Conservation (phyloP, 2,797 vertebrate species). For the Pangasius macronema region DNA sequence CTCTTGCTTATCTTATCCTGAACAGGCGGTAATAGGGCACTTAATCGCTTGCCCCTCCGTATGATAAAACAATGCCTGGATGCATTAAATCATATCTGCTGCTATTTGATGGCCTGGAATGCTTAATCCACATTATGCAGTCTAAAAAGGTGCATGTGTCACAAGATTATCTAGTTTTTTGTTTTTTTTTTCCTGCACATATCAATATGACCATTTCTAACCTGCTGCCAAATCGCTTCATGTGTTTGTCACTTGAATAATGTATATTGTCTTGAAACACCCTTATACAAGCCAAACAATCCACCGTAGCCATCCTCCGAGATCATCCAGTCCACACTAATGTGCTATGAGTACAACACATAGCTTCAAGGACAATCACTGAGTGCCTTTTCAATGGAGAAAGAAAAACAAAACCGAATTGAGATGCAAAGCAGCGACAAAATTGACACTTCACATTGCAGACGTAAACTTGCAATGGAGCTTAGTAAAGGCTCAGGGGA, state of each 20-base stretch:
- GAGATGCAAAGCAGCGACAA: constrained; percentile 44
- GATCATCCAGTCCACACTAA: constrained; percentile 28
- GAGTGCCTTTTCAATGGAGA: constrained; percentile 12
- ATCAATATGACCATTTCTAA: background rate
- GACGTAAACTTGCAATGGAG: constrained; percentile 44
- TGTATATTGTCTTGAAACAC: constrained; percentile 34
- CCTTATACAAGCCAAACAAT: constrained; percentile 24
- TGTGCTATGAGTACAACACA: constrained; percentile 4
- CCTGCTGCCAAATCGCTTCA: background rate
- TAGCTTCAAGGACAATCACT: constrained; percentile 43
- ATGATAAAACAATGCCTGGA: constrained; percentile 28
- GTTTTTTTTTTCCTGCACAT: background rate
- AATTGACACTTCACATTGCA: constrained; percentile 53
- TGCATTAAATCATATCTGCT: constrained; percentile 47
- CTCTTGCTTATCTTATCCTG: constrained; percentile 34
- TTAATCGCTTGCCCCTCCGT: constrained; percentile 38
- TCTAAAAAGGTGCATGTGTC: constrained; percentile 17
- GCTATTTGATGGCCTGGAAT: constrained; percentile 40
- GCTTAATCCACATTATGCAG: constrained; percentile 38
- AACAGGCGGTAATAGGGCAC: constrained; percentile 35
- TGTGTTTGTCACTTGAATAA: constrained; percentile 22
- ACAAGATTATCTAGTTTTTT: constrained; percentile 34
- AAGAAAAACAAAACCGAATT: constrained; percentile 30
- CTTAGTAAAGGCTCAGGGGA: constrained; percentile 44
- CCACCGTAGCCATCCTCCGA: constrained; percentile 10